A percentile compares a stretch with the other conserved stretches of the same genome.
Evolutionary conservation across 2,113 vertebrate species (phyloP).

Genomic region (Leptobrachium ailaonicum): DNA sequence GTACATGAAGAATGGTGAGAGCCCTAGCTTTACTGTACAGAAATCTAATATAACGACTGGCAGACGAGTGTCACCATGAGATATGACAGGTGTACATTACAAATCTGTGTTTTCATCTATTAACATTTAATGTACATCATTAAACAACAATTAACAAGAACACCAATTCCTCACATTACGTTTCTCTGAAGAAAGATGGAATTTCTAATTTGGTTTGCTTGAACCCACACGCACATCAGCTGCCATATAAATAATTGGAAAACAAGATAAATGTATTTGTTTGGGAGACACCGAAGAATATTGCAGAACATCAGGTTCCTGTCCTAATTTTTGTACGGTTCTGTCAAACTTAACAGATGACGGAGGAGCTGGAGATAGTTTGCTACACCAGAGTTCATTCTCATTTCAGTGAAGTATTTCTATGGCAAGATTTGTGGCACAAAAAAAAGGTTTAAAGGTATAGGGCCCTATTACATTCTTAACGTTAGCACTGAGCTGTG

Average conservation of each 20-base stretch:
- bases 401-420: slow-evolving; percentile 60
- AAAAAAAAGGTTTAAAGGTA: no score
- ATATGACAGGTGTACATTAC: no score
- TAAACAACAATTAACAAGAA: no score
- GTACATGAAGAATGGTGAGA: no score
- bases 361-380: slow-evolving; percentile 23
- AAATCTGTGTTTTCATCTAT: no score
- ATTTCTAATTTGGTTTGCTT: slow-evolving; percentile 7
- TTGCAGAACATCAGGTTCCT: slow-evolving; percentile 13
- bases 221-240: slow-evolving; percentile 28
- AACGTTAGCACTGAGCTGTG: no score
- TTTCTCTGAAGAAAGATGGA: slow-evolving; percentile 13
- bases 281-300: slow-evolving; percentile 39
- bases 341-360: slow-evolving; percentile 52
- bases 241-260: slow-evolving; percentile 35
- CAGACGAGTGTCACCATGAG: no score
- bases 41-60: no score
- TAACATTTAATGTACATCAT: no score
- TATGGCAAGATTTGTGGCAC: slow-evolving; percentile 16
- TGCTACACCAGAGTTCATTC: slow-evolving; percentile 55
- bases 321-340: slow-evolving; percentile 58
- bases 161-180: not conserved
- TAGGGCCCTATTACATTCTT: no score
- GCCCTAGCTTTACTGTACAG: no score
- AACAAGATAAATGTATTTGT: slow-evolving; percentile 47